Conservation (phyloP, 2,113 vertebrate species). For the Tupaia tana region DNA sequence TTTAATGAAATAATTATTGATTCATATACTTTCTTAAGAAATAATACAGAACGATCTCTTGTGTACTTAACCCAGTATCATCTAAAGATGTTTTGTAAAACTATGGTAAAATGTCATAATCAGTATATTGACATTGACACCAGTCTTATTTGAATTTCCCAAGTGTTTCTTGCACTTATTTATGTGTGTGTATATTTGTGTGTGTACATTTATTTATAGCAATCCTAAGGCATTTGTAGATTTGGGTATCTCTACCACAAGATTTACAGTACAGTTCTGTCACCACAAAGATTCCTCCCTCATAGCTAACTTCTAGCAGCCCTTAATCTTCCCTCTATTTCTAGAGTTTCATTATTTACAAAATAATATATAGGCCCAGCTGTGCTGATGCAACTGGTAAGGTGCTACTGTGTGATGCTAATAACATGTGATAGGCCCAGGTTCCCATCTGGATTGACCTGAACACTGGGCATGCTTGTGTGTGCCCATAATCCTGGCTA, state of each 20-base stretch:
- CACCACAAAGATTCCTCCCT: neutral
- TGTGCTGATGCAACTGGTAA: too few species aligned
- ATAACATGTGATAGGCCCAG: too few species aligned
- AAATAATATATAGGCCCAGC: neutral
- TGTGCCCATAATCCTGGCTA: too few species aligned
- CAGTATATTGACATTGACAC: neutral
- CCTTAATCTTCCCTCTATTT: neutral
- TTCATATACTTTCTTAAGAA: neutral
- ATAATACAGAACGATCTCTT: neutral
- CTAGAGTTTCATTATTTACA: neutral
- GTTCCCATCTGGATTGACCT: too few species aligned
- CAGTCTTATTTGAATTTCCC: neutral
- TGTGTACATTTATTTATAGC: neutral
- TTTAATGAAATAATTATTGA: conserved; percentile 10
- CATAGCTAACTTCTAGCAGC: neutral
- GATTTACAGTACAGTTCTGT: neutral
- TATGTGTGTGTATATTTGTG: neutral
- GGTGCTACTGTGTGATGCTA: too few species aligned
- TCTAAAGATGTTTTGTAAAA: neutral
- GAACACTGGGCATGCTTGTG: too few species aligned
- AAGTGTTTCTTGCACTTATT: neutral
- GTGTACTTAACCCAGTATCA: neutral
- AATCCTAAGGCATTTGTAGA: neutral
- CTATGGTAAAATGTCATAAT: neutral
- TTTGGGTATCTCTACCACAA: neutral